A percentile compares a stretch with the other conserved stretches of the same genome.
Evolutionary conservation across 1,140 invertebrate species (phyloP).

Genomic region (Kradibia gibbosae): DNA sequence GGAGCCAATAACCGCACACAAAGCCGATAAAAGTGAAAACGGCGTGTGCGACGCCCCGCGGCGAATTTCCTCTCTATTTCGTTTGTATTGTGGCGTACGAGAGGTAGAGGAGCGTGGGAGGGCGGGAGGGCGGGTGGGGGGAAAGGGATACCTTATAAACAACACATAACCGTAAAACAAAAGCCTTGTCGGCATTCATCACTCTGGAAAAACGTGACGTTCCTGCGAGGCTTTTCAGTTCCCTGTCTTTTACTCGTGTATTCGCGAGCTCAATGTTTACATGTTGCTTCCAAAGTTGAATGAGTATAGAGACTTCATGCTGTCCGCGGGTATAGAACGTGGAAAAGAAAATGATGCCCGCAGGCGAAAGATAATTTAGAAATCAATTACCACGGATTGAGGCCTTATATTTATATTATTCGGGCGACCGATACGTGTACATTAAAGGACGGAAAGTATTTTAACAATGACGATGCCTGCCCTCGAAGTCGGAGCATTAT

Average conservation of each 20-base stretch:
- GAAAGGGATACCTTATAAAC: conserved; percentile 44
- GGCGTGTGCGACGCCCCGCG: neutral
- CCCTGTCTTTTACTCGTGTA: neutral
- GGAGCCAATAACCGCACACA: conserved; percentile 22
- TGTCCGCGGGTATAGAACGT: neutral
- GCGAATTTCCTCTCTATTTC: neutral
- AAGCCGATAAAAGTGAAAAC: conserved; percentile 43
- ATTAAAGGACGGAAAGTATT: conserved; percentile 3
- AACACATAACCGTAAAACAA: conserved; percentile 44
- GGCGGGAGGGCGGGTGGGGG: too few species aligned
- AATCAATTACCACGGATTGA: conserved; percentile 31
- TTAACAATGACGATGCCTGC: conserved; percentile 10
- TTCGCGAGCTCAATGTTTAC: conserved; percentile 14
- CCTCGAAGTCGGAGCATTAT: conserved; percentile 11
- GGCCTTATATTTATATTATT: neutral
- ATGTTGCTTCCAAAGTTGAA: neutral
- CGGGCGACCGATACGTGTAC: neutral
- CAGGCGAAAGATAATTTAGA: conserved; percentile 11
- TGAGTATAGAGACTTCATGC: neutral
- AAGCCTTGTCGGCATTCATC: conserved; percentile 19
- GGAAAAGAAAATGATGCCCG: neutral
- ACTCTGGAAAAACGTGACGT: conserved; percentile 38
- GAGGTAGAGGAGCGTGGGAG: too few species aligned
- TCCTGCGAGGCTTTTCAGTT: conserved; percentile 19
- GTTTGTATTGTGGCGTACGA: conserved; percentile 11